phyloP scores from a whole-genome alignment of 2,888 invertebrate genomes.

The Dicyrtomina minuta region DNA sequence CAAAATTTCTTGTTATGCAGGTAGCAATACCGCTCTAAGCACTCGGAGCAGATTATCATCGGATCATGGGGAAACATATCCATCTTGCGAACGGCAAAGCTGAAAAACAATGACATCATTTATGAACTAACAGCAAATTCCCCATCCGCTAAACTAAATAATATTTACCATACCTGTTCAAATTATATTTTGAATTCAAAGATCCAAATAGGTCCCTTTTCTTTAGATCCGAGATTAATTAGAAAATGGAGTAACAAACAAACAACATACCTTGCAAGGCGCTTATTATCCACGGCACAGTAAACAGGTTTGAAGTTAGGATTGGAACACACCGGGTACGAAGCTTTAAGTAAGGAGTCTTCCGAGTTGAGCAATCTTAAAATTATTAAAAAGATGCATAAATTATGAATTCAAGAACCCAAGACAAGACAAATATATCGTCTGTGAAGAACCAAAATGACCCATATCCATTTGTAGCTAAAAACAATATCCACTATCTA shows the following conservation, averaged over 20 bases:
- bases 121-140: background rate
- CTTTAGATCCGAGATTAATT: background rate
- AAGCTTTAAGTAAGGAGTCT: slow-evolving; percentile 1
- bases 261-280: slow-evolving; percentile 7
- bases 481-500: too few species aligned
- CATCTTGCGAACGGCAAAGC: slow-evolving; percentile 10
- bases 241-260: background rate
- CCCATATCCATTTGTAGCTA: too few species aligned
- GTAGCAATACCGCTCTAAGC: too few species aligned
- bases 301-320: slow-evolving; percentile 17
- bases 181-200: background rate
- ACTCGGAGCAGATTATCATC: slow-evolving; percentile 19
- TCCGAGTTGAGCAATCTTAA: background rate
- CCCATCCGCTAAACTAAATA: background rate
- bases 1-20: too few species aligned
- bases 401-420: background rate
- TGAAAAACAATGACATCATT: background rate
- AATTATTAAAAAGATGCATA: background rate
- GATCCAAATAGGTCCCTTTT: background rate
- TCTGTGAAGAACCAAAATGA: too few species aligned
- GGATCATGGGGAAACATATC: slow-evolving; percentile 23
- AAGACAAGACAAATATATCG: background rate
- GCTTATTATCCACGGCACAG: slow-evolving; percentile 16
- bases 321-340: background rate
- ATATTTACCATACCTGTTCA: background rate